Conservation (phyloP, 2,888 invertebrate species). For the Melipona bicolor region DNA sequence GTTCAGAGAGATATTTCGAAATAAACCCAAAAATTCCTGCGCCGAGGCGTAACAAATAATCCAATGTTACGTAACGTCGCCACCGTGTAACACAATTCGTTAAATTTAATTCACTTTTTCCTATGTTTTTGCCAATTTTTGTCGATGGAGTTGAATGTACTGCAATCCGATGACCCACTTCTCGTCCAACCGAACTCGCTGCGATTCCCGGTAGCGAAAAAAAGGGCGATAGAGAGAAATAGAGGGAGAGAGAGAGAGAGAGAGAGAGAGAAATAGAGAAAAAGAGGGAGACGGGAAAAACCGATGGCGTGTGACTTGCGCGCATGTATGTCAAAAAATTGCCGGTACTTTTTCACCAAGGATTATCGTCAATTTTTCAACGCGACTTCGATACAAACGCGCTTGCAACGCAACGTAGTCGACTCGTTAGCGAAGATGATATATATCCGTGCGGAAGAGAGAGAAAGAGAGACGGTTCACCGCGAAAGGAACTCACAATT, state of each 20-base stretch:
- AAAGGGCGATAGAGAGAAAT: not conserved
- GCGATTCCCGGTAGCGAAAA: not conserved
- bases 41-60: not conserved
- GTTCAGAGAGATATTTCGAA: not conserved
- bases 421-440: conserved; percentile 36
- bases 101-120: conserved; percentile 17
- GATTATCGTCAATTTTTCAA: conserved; percentile 41
- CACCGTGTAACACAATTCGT: not conserved
- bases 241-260: too few species aligned
- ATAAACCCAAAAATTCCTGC: not conserved
- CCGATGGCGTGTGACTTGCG: conserved; percentile 5
- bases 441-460: not conserved
- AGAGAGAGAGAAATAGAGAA: too few species aligned
- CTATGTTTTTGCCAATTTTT: conserved; percentile 15
- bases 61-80: not conserved
- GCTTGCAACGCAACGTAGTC: conserved; percentile 13
- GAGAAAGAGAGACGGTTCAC: not conserved
- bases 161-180: conserved; percentile 29
- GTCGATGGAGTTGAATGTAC: conserved; percentile 1
- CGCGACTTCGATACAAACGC: conserved; percentile 33
- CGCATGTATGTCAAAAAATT: conserved; percentile 28
- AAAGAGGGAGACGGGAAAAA: not conserved
- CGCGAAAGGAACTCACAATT: conserved; percentile 32
- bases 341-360: conserved; percentile 32
- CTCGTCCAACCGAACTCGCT: not conserved